phyloP scores from a whole-genome alignment of 2,113 vertebrate genomes.

The Microcebus jonahi region DNA sequence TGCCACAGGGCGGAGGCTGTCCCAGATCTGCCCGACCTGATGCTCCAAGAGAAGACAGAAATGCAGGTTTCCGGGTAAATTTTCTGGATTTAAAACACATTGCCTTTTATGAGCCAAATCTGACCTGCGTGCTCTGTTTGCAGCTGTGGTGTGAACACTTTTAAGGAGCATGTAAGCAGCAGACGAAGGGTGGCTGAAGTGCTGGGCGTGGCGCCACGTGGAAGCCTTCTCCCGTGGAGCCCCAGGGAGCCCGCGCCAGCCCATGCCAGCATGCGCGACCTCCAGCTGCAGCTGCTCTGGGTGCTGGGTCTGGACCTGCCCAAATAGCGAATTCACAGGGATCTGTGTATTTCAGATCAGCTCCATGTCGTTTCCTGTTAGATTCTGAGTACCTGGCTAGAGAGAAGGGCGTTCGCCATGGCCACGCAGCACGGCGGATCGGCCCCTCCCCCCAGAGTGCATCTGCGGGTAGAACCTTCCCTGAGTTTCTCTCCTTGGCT shows the following conservation, averaged over 20 bases:
- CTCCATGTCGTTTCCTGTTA: background rate
- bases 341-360: background rate
- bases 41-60: background rate
- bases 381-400: background rate
- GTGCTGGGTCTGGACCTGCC: background rate
- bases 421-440: too few species aligned
- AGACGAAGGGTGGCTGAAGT: background rate
- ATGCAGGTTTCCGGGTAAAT: background rate
- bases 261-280: background rate
- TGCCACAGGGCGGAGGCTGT: too few species aligned
- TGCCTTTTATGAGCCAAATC: background rate
- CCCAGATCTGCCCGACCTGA: background rate
- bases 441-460: background rate
- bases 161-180: background rate
- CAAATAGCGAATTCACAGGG: background rate
- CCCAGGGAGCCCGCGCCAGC: background rate
- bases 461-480: too few species aligned
- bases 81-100: background rate
- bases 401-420: background rate
- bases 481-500: background rate
- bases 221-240: background rate
- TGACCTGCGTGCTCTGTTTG: background rate
- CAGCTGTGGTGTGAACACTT: background rate
- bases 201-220: background rate
- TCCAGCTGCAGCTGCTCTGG: background rate